phyloP scores from a whole-genome alignment of 2,797 vertebrate species.

The Spinus olivaceus region DNA sequence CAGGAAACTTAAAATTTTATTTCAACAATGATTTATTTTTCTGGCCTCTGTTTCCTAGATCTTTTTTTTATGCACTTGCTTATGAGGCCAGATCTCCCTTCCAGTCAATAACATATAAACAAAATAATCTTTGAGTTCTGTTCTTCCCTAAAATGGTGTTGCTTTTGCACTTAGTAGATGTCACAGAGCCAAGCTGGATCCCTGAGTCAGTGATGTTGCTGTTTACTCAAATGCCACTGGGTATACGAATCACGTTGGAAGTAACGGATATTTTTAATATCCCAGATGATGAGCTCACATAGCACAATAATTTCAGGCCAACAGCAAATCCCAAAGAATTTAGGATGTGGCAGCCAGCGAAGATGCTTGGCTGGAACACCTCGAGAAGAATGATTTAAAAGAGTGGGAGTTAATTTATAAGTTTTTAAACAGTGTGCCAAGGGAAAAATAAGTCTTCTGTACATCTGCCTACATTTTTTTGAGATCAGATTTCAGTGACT shows the following conservation, averaged over 20 bases:
- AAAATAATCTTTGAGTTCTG: neutral
- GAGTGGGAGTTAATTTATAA: constrained; percentile 45
- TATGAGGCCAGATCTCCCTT: neutral
- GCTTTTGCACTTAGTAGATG: neutral
- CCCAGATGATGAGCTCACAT: constrained; percentile 16
- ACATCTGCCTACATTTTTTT: constrained; percentile 48
- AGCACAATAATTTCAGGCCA: constrained; percentile 9
- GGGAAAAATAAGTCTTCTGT: constrained; percentile 39
- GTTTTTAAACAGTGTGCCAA: constrained; percentile 28
- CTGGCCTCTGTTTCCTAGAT: constrained; percentile 1
- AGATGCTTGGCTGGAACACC: constrained; percentile 30
- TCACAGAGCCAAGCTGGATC: neutral
- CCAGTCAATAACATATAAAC: neutral
- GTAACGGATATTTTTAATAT: constrained; percentile 28
- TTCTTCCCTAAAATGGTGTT: constrained; percentile 31
- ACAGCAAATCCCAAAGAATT: constrained; percentile 51
- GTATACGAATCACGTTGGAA: neutral
- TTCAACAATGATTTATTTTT: constrained; percentile 38
- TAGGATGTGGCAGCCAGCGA: neutral
- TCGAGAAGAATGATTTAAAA: constrained; percentile 27
- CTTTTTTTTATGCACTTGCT: constrained; percentile 24
- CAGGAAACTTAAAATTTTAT: constrained; percentile 50
- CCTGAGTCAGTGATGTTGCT: constrained; percentile 15
- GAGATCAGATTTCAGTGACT: constrained; percentile 43
- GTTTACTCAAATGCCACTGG: constrained; percentile 6